Evolutionary conservation across 2,113 vertebrate species (phyloP).

Genomic region (Leucosticte australis): DNA sequence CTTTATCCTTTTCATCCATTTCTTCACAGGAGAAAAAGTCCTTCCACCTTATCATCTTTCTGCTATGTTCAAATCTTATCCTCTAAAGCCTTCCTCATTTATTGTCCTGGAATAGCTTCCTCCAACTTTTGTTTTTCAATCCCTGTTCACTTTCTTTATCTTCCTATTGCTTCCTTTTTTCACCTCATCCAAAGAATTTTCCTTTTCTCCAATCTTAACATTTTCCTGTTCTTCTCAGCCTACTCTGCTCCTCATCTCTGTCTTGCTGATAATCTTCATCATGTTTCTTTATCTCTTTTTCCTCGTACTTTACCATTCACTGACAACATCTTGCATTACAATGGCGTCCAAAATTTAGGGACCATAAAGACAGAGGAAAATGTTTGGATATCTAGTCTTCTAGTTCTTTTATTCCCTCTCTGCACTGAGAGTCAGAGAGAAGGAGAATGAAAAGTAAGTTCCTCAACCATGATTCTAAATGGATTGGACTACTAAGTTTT

Average conservation of each 20-base stretch:
- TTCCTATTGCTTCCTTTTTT: neutral
- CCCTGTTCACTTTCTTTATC: neutral
- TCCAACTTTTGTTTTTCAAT: neutral
- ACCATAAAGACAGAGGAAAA: neutral
- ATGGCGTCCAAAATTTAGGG: neutral
- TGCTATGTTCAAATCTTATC: neutral
- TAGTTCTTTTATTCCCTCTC: neutral
- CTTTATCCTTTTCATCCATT: neutral
- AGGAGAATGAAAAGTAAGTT: neutral
- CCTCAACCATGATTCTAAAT: neutral
- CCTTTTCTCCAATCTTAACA: neutral
- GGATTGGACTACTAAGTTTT: neutral
- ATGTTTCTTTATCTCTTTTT: neutral
- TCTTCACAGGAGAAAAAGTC: neutral
- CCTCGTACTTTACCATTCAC: neutral
- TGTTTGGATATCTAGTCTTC: neutral
- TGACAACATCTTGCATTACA: neutral
- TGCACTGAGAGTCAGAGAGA: neutral
- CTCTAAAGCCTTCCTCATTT: neutral
- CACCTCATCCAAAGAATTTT: neutral
- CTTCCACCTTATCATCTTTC: neutral
- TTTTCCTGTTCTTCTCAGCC: neutral
- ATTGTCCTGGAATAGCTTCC: neutral
- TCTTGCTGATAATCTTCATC: neutral
- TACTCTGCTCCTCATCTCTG: neutral